These are phyloP conservation scores for Macaria liturata DNA, from an alignment of 2,888 invertebrate species.

Conservation along the genomic window DNA sequence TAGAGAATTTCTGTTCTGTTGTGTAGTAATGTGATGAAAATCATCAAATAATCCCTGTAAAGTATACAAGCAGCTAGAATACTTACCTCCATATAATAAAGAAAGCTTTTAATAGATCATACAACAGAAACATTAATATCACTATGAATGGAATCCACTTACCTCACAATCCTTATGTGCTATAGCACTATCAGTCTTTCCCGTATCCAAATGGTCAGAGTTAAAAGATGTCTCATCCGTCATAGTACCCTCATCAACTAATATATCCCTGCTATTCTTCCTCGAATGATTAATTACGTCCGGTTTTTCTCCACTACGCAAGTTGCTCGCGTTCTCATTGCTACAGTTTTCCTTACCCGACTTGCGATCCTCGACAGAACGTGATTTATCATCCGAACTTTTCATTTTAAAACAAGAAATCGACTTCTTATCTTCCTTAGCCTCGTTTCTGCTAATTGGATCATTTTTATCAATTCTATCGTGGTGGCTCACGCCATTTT, in stretches of 20 bases:
- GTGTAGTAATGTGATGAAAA: too few relatives aligned
- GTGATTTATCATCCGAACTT: constrained; percentile 70
- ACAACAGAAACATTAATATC: too few relatives aligned
- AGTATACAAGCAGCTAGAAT: too few relatives aligned
- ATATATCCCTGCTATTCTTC: constrained; percentile 61
- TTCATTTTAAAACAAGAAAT: constrained; percentile 79
- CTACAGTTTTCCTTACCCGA: constrained; percentile 70
- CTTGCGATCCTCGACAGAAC: constrained; percentile 64
- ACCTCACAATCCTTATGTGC: constrained; percentile 63
- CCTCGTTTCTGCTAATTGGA: constrained; percentile 64
- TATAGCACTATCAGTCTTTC: constrained; percentile 67
- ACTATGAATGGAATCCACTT: constrained; percentile 34
- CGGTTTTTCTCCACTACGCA: constrained; percentile 61
- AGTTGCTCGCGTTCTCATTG: constrained; percentile 73
- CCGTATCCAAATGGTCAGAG: constrained; percentile 58
- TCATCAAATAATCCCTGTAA: too few relatives aligned
- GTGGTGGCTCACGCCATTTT: constrained; percentile 49
- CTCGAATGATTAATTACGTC: constrained; percentile 72
- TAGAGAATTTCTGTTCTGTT: too few relatives aligned
- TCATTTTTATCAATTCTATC: constrained; percentile 60
- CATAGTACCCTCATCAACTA: constrained; percentile 65
- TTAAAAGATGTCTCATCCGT: constrained; percentile 54
- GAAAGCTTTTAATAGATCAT: too few relatives aligned
- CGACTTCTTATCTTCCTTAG: constrained; percentile 70
- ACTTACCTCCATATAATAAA: too few relatives aligned